Evolutionary conservation across 2,888 invertebrate species (phyloP).

Genomic region (Harmothoe impar): DNA sequence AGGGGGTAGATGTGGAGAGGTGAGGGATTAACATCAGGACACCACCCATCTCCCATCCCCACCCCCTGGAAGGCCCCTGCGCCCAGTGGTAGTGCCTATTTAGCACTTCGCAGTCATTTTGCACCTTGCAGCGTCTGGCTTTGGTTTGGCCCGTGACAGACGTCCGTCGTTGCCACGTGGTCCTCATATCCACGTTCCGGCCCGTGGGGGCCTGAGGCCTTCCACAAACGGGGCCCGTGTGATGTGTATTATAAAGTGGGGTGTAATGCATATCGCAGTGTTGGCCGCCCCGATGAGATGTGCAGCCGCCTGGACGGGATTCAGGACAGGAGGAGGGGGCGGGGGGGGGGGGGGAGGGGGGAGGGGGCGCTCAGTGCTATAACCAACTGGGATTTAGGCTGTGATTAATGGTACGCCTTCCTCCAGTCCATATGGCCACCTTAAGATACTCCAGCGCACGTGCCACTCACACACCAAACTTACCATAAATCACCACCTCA

Average conservation of each 20-base stretch:
- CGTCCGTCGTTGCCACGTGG: not conserved
- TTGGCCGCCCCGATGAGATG: not conserved
- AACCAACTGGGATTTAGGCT: not conserved
- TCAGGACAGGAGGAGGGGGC: too few relatives aligned
- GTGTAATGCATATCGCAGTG: slow-evolving; percentile 51
- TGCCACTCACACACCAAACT: not conserved
- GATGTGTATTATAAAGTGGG: slow-evolving; percentile 24
- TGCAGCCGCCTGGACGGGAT: not conserved
- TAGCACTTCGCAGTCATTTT: slow-evolving; percentile 18
- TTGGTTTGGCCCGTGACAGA: not conserved
- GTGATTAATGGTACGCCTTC: slow-evolving; percentile 24
- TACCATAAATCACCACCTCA: slow-evolving; percentile 10
- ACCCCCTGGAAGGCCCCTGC: not conserved
- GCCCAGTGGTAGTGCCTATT: not conserved
- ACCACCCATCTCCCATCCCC: not conserved
- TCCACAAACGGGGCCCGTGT: slow-evolving; percentile 8
- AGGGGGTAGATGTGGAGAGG: not conserved
- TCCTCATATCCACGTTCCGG: slow-evolving; percentile 15
- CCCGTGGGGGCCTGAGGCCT: not conserved
- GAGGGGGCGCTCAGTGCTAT: not conserved
- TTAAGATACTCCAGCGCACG: not conserved
- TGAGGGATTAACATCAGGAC: slow-evolving; percentile 1
- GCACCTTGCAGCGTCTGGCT: not conserved
- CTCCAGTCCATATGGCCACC: slow-evolving; percentile 15
- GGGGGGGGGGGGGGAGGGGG: too few relatives aligned